Evolutionary conservation across 2,888 invertebrate genomes (phyloP), one percentile per base, ranked within the genome.

Genomic region (Hirtodrosophila confusa): DNA sequence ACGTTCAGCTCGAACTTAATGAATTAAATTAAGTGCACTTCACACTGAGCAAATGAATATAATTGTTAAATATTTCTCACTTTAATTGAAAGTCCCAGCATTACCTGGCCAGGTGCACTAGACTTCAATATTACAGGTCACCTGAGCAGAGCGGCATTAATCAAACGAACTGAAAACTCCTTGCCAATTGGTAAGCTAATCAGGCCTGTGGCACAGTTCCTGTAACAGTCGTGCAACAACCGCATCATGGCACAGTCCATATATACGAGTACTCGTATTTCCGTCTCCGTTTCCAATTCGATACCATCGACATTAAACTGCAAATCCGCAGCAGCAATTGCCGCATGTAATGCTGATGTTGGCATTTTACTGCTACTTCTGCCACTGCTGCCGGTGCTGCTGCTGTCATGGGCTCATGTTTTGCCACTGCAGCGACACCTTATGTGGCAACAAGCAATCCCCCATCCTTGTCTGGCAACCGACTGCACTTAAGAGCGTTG

Each of bases 271-370:
- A 27, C 23, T 37, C 11, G 47, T 40, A 65, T 75, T 69, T 78
- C 65, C 68, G 57, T 65, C 65, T 60, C 63, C 63, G 63, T 62
- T 85, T 75, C 64, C 84, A 74, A 69, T 79, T 74, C 75, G 80
- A 76, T 79, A 54, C 70, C 73, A 71, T 75, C 70, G 71, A 71
- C 79, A 87, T 83, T 87, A 80, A 80, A 78, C 78, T 85, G 82
- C 69, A 83, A 83, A 87, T 87, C 83, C 79, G 78, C 79, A 85
- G 85, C 74, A 77, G 76, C 69, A 77, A 82, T 87, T 82, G 82
- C 78, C 68, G 71, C 86, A 82, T 85, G 87, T 87, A 84, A 84
- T 72, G 72, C 83, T 87, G 83, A 87, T 84, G 88, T 79, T 82
- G 75, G 79, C 86, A 87, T 79, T 84, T 82, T 82, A 72, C 77